Evolutionary conservation across 2,113 vertebrate species (phyloP).

Genomic region (Burhinus bistriatus): DNA sequence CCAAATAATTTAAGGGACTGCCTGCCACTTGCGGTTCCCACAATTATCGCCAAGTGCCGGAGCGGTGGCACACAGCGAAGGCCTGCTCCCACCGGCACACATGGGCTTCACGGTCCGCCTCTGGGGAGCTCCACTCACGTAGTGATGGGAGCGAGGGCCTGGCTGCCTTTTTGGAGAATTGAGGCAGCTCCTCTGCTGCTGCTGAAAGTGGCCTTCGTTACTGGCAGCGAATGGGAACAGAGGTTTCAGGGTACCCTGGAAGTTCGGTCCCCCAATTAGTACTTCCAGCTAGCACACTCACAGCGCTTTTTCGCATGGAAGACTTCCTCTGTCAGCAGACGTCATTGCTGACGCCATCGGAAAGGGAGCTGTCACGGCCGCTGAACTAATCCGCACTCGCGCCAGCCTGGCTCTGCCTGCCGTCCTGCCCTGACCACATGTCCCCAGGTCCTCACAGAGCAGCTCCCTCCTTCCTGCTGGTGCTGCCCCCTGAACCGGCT

Average conservation of each 20-base stretch:
- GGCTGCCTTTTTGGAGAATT: not conserved
- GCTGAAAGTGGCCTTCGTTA: rapidly evolving
- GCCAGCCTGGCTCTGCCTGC: not conserved
- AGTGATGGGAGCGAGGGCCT: not conserved
- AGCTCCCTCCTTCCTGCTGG: not conserved
- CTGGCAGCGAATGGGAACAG: not conserved
- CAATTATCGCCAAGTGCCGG: not conserved
- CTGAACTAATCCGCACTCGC: not conserved
- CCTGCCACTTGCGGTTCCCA: not conserved
- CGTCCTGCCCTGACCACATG: not conserved
- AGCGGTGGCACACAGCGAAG: not conserved
- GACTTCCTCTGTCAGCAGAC: rapidly evolving
- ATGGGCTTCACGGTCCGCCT: rapidly evolving
- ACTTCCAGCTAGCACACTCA: not conserved
- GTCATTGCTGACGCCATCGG: rapidly evolving
- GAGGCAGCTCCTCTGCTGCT: not conserved
- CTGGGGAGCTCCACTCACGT: rapidly evolving
- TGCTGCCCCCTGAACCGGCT: rapidly evolving
- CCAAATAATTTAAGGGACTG: not conserved
- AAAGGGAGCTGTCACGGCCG: not conserved
- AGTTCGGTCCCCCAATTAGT: rapidly evolving
- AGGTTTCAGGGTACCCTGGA: not conserved
- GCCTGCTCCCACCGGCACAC: not conserved
- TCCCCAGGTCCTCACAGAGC: rapidly evolving
- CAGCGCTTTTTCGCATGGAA: rapidly evolving